These are phyloP conservation scores for Oreotrochilus melanogaster DNA, from an alignment of 2,113 vertebrate species.

Conservation along the genomic window DNA sequence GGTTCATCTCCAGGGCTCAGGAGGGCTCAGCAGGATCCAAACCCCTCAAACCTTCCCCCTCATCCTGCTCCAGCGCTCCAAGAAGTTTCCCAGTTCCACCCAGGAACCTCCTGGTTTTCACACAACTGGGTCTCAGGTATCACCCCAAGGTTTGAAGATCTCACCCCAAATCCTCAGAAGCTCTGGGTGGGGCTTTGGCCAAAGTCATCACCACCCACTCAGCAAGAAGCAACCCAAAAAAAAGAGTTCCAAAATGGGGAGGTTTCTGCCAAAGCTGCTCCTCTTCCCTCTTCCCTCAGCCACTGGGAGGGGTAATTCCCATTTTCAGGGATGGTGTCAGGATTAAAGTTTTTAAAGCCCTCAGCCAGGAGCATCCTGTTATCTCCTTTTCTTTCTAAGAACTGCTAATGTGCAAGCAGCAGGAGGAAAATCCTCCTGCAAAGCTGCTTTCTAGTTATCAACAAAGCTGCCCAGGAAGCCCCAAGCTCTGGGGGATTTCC, in stretches of 20 bases:
- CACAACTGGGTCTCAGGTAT: not conserved
- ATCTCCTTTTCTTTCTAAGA: not conserved
- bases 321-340: not conserved
- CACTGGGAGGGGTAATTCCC: not conserved
- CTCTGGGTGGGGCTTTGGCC: not conserved
- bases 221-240: fast-evolving
- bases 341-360: not conserved
- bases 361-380: not conserved
- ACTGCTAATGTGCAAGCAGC: not conserved
- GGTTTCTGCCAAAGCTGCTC: not conserved
- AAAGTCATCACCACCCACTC: not conserved
- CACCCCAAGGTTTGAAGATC: fast-evolving
- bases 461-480: fast-evolving
- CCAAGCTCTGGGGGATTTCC: not conserved
- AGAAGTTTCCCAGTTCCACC: not conserved
- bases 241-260: fast-evolving
- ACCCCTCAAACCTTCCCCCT: not conserved
- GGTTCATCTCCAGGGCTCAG: not conserved
- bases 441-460: not conserved
- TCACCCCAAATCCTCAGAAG: not conserved
- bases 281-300: not conserved
- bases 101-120: not conserved
- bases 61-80: fast-evolving
- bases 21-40: fast-evolving
- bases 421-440: not conserved